Percentiles rank a stretch among this genome's conserved stretches.
phyloP scores from a whole-genome alignment of 2,888 invertebrate species.

The Zeuzera pyrina region DNA sequence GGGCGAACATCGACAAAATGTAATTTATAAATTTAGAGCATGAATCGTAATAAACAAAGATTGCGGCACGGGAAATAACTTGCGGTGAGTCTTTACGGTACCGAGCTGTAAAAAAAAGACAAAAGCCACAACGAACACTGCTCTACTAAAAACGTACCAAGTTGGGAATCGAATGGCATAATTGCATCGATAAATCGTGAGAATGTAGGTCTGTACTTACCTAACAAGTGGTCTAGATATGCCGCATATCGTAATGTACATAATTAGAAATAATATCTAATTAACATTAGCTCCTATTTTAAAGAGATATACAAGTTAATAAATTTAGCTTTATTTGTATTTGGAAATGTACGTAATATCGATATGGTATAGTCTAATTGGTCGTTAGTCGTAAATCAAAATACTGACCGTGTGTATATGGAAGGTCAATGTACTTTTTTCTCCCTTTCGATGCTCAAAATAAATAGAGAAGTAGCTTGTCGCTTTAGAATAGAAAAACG shows the following conservation, averaged over 20 bases:
- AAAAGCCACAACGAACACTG: slow-evolving; percentile 3
- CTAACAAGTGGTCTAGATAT: slow-evolving; percentile 22
- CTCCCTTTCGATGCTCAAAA: no score
- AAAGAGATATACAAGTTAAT: no score
- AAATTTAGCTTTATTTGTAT: no score
- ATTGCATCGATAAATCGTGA: slow-evolving; percentile 25
- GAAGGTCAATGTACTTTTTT: no score
- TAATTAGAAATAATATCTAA: no score
- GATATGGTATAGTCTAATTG: no score
- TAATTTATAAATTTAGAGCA: slow-evolving; percentile 18
- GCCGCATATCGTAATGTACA: slow-evolving; percentile 16
- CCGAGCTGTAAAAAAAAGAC: slow-evolving; percentile 3
- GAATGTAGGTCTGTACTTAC: slow-evolving; percentile 27
- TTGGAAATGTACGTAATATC: no score
- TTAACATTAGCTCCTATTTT: no score
- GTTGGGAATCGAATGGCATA: neutral
- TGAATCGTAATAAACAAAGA: slow-evolving; percentile 12
- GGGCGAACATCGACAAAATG: slow-evolving; percentile 1
- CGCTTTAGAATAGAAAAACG: no score
- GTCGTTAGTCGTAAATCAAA: no score
- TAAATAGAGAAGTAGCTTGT: no score
- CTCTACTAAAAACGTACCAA: slow-evolving; percentile 6
- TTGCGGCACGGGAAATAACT: slow-evolving; percentile 12
- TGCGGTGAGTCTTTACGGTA: slow-evolving; percentile 10
- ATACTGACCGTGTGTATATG: no score